Conservation (phyloP, 2,888 invertebrate genomes). For the Meiosimyza decipiens region DNA sequence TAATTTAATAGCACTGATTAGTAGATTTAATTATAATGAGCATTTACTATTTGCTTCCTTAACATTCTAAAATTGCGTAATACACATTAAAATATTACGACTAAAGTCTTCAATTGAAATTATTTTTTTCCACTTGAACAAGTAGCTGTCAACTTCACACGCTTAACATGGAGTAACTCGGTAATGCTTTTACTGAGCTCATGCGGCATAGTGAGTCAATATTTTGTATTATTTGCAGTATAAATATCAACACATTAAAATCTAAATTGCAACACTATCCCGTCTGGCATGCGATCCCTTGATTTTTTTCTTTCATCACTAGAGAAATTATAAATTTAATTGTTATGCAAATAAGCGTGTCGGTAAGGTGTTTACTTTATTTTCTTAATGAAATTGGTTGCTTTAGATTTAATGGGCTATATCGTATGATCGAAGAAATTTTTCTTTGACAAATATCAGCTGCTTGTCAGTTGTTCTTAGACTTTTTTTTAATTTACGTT, state of each 20-base stretch:
- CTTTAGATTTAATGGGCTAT: too few relatives aligned
- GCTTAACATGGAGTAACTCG: background rate
- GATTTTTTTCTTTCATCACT: background rate
- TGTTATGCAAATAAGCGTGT: slow-evolving; percentile 12
- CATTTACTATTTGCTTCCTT: too few relatives aligned
- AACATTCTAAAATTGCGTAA: too few relatives aligned
- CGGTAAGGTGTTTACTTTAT: background rate
- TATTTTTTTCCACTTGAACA: background rate
- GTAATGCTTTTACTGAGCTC: background rate
- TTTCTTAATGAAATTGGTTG: too few relatives aligned
- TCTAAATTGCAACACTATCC: slow-evolving; percentile 3
- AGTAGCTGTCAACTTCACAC: background rate
- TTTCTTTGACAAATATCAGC: too few relatives aligned
- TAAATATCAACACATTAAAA: slow-evolving; percentile 35
- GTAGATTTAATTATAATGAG: background rate
- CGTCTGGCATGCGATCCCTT: background rate
- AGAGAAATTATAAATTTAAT: slow-evolving; percentile 21
- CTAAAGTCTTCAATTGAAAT: background rate
- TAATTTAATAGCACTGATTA: background rate
- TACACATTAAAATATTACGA: too few relatives aligned
- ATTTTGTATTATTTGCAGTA: slow-evolving; percentile 21
- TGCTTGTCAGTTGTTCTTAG: too few relatives aligned
- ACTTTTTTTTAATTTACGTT: too few relatives aligned
- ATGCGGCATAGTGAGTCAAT: slow-evolving; percentile 6
- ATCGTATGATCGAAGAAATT: too few relatives aligned